Conservation (phyloP, 35 echinoderm and acorn worm species). For the Holothuria glaberrima region DNA sequence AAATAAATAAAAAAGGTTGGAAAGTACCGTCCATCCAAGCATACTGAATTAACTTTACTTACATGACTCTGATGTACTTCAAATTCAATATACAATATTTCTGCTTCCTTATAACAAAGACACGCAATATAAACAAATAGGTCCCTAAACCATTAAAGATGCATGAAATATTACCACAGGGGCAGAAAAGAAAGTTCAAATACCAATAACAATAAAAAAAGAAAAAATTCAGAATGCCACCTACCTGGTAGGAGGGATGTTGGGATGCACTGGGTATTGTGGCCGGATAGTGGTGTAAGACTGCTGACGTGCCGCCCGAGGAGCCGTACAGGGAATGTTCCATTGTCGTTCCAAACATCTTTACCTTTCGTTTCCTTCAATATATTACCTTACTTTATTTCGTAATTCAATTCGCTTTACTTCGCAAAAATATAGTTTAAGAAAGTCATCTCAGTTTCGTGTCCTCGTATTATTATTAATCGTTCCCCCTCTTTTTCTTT, state of each 20-base stretch:
- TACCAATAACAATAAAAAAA: no score
- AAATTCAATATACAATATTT: no score
- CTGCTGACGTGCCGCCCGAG: slow-evolving; percentile 21
- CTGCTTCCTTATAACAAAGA: no score
- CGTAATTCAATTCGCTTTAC: not conserved
- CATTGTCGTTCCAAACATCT: slow-evolving; percentile 52
- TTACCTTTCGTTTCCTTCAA: slow-evolving; percentile 1
- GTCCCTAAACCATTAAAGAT: no score
- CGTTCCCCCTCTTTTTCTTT: not conserved
- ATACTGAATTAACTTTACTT: no score
- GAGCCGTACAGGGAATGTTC: slow-evolving; percentile 54
- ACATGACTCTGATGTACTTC: no score
- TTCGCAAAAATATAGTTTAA: not conserved
- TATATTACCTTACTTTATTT: not conserved
- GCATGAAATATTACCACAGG: no score
- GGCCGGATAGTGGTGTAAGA: slow-evolving; percentile 52
- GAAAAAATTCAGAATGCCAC: no score
- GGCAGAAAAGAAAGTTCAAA: no score
- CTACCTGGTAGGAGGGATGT: slow-evolving; percentile 48
- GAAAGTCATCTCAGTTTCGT: not conserved
- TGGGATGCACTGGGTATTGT: slow-evolving; percentile 15
- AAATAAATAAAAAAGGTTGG: no score
- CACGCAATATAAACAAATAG: no score
- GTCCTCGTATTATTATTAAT: not conserved
- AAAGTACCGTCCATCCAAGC: no score